A percentile compares a stretch with the other conserved stretches of the same genome.
These are phyloP conservation scores for Nycteola revayana DNA, from an alignment of 2,888 invertebrate genomes.

Conservation along the genomic window DNA sequence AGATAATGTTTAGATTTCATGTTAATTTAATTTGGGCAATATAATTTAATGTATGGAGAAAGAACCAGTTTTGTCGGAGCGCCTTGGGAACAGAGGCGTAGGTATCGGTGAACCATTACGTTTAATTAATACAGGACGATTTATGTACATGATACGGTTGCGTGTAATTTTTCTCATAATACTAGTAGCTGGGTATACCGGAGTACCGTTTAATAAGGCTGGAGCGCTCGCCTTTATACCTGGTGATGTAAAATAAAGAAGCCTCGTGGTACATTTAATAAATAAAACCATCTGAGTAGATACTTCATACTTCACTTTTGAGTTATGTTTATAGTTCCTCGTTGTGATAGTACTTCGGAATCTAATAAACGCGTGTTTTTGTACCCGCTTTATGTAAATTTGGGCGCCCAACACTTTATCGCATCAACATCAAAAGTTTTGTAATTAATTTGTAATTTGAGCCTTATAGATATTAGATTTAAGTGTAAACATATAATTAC, in stretches of 20 bases:
- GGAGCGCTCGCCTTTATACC: too few species aligned
- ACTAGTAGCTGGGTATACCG: slow-evolving; percentile 44
- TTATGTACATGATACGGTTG: slow-evolving; percentile 57
- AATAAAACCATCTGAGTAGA: too few species aligned
- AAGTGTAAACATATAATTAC: slow-evolving; percentile 28
- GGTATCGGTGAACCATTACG: slow-evolving; percentile 64
- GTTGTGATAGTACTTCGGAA: slow-evolving; percentile 22
- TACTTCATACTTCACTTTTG: slow-evolving; percentile 52
- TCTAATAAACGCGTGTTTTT: slow-evolving; percentile 23
- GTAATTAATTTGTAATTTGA: slow-evolving; percentile 34
- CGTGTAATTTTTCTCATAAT: slow-evolving; percentile 62
- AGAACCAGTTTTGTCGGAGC: slow-evolving; percentile 60
- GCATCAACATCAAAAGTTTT: slow-evolving; percentile 22
- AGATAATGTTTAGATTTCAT: slow-evolving; percentile 59
- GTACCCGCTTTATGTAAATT: slow-evolving; percentile 29
- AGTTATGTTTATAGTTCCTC: slow-evolving; percentile 58
- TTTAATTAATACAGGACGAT: slow-evolving; percentile 71
- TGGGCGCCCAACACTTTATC: slow-evolving; percentile 22
- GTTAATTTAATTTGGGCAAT: slow-evolving; percentile 70
- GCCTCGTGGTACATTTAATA: too few species aligned
- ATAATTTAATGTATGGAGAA: slow-evolving; percentile 62
- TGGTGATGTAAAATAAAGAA: too few species aligned
- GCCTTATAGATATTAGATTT: slow-evolving; percentile 24
- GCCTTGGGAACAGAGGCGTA: slow-evolving; percentile 50
- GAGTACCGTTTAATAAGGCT: too few species aligned